Conservation (phyloP, 2,113 vertebrate genomes). For the Myxocyprinus asiaticus region DNA sequence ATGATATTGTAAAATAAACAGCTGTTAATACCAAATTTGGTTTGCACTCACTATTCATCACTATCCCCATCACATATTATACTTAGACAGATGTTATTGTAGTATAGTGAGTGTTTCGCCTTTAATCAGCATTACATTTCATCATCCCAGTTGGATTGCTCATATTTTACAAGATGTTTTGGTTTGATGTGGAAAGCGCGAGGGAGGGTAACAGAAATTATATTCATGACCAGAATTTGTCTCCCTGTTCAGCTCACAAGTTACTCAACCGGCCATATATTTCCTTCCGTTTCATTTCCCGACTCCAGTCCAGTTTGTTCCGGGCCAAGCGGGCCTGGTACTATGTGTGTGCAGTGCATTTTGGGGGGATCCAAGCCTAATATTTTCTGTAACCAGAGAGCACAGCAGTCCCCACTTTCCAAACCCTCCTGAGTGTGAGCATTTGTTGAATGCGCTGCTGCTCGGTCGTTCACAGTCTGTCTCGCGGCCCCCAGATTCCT, state of each 20-base stretch:
- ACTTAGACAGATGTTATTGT: constrained; percentile 29
- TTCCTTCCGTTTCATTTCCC: constrained; percentile 62
- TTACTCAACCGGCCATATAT: constrained; percentile 39
- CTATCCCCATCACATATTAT: neutral
- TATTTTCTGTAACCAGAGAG: constrained; percentile 73
- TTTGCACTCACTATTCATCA: neutral
- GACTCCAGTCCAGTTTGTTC: constrained; percentile 35
- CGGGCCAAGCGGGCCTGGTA: constrained; percentile 39
- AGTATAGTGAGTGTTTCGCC: neutral
- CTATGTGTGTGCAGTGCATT: constrained; percentile 60
- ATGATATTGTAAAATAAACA: neutral
- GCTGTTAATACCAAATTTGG: neutral
- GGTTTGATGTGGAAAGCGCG: constrained; percentile 18
- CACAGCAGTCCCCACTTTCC: constrained; percentile 13
- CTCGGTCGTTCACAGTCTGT: constrained; percentile 47
- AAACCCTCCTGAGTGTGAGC: constrained; percentile 50
- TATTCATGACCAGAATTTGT: constrained; percentile 48
- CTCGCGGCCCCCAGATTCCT: constrained; percentile 66
- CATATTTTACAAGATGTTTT: constrained; percentile 43
- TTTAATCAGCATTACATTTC: too few relatives aligned
- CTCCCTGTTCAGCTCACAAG: constrained; percentile 45
- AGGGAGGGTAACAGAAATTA: constrained; percentile 43
- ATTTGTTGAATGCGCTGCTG: constrained; percentile 61
- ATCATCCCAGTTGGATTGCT: neutral
- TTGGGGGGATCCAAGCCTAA: constrained; percentile 70